Evolutionary conservation across 2,113 vertebrate species (phyloP).

Genomic region (Megaptera novaeangliae): DNA sequence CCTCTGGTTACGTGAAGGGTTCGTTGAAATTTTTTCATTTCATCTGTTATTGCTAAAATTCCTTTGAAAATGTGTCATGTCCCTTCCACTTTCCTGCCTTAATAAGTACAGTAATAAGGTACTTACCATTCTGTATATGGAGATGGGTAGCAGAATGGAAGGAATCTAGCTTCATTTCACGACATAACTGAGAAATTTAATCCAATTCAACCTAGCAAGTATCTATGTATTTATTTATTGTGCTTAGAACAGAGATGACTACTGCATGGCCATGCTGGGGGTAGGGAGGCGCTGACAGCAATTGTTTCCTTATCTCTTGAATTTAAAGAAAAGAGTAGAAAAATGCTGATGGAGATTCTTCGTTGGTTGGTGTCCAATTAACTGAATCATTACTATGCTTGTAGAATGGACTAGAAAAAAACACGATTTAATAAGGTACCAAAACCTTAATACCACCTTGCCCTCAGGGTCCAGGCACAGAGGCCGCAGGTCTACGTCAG

Average conservation of each 20-base stretch:
- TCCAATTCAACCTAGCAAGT: background rate
- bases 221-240: background rate
- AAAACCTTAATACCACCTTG: background rate
- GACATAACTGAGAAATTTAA: background rate
- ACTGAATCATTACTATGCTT: background rate
- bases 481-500: background rate
- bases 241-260: background rate
- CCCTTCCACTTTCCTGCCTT: background rate
- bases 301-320: background rate
- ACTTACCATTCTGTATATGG: background rate
- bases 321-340: background rate
- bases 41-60: background rate
- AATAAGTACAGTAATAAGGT: background rate
- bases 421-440: background rate
- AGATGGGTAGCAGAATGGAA: background rate
- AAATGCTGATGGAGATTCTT: background rate
- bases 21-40: background rate
- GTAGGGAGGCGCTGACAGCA: background rate
- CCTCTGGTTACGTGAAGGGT: background rate
- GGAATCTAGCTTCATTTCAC: background rate
- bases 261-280: background rate
- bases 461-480: background rate
- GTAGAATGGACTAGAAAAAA: background rate
- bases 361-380: background rate
- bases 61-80: background rate